Percentiles rank a stretch among this genome's conserved stretches.
Conservation (phyloP, 2,888 invertebrate species). For the Lutraria lutraria region DNA sequence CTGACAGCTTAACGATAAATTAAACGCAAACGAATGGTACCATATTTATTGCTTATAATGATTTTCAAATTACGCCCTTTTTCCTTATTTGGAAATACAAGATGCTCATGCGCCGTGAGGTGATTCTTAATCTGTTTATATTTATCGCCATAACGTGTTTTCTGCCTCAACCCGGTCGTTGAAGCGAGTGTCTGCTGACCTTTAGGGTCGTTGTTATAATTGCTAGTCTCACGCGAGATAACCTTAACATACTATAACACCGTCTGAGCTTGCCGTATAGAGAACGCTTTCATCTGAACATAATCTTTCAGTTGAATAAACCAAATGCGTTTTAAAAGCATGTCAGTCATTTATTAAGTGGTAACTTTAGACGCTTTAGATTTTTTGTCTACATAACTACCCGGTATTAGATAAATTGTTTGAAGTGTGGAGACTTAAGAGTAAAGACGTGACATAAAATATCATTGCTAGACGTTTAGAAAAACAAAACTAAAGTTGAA, state of each 20-base stretch:
- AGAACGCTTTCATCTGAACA: conserved; percentile 3
- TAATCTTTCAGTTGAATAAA: conserved; percentile 13
- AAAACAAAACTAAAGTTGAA: background rate
- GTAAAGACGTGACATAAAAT: conserved; percentile 16
- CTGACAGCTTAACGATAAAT: background rate
- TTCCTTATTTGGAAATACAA: background rate
- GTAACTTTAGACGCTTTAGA: background rate
- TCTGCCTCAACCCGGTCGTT: conserved; percentile 18
- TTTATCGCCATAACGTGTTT: conserved; percentile 7
- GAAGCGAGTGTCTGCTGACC: conserved; percentile 5
- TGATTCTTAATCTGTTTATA: background rate
- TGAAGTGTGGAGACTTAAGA: conserved; percentile 16
- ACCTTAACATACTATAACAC: conserved; percentile 2
- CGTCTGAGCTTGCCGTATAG: background rate
- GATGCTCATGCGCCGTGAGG: background rate
- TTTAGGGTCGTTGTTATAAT: background rate
- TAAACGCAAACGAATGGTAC: background rate
- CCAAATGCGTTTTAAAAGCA: conserved; percentile 9
- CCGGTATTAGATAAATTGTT: conserved; percentile 18
- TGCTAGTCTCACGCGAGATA: background rate
- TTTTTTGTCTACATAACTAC: conserved; percentile 9
- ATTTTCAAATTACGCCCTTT: background rate
- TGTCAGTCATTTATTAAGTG: conserved; percentile 21
- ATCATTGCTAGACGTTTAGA: background rate
- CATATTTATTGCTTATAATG: background rate